A percentile compares a stretch with the other conserved stretches of the same genome.
Evolutionary conservation across 2,113 vertebrate genomes (phyloP).

Genomic region (Heterocephalus glaber): DNA sequence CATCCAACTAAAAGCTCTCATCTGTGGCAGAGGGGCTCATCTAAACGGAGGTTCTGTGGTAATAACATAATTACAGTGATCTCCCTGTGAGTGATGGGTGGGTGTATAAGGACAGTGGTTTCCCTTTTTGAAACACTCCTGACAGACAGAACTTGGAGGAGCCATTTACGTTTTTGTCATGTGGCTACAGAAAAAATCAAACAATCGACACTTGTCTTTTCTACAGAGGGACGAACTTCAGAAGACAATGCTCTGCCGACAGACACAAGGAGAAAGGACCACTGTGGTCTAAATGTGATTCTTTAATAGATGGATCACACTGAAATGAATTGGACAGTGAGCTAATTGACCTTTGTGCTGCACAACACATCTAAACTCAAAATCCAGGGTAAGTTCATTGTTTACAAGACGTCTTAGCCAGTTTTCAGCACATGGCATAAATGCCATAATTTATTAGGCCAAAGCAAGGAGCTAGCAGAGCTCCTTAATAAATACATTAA

Average conservation of each 20-base stretch:
- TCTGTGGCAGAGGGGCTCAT: neutral
- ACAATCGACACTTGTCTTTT: neutral
- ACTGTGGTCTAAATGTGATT: neutral
- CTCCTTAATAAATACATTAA: neutral
- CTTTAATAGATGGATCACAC: neutral
- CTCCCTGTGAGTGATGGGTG: constrained; percentile 48
- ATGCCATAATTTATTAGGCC: neutral
- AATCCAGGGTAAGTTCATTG: neutral
- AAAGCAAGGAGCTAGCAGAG: neutral
- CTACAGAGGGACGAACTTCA: neutral
- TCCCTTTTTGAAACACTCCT: neutral
- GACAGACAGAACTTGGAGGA: neutral
- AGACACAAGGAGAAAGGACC: neutral
- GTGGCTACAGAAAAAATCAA: neutral
- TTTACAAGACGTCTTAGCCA: neutral
- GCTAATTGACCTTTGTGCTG: neutral
- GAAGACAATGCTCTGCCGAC: neutral
- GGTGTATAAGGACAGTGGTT: neutral
- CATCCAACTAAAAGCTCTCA: neutral
- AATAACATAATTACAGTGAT: constrained; percentile 60
- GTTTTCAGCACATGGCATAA: neutral
- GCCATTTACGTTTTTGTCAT: neutral
- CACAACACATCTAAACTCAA: neutral
- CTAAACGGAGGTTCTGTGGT: neutral
- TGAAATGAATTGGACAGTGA: neutral